phyloP scores from a whole-genome alignment of 2,888 invertebrate genomes.

The Coenonympha glycerion region DNA sequence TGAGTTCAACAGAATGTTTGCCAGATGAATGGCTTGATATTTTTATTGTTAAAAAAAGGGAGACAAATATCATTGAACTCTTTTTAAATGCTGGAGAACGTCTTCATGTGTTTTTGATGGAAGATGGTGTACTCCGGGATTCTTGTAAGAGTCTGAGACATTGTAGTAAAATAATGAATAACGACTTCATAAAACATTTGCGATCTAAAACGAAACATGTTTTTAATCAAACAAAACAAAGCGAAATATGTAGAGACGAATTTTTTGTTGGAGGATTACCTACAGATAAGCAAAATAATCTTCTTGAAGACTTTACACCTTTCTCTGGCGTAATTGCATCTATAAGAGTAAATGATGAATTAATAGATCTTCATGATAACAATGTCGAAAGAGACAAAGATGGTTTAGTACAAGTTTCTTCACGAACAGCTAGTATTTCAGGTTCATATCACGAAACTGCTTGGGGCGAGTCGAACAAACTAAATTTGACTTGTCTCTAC shows the following conservation, averaged over 20 bases:
- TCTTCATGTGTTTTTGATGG: conserved; percentile 47
- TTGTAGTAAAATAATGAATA: conserved; percentile 4
- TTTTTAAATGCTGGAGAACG: conserved; percentile 55
- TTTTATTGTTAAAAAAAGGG: conserved; percentile 46
- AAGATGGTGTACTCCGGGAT: conserved; percentile 26
- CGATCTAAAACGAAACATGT: not conserved
- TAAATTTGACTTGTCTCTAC: conserved; percentile 64
- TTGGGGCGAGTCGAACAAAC: conserved; percentile 54
- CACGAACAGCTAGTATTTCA: conserved; percentile 61
- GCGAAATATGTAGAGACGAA: conserved; percentile 50
- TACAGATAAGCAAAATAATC: conserved; percentile 32
- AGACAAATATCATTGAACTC: conserved; percentile 55
- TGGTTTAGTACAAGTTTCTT: conserved; percentile 52
- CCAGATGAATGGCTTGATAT: conserved; percentile 62
- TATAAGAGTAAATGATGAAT: conserved; percentile 43
- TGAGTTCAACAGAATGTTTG: conserved; percentile 50
- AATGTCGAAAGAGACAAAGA: conserved; percentile 49
- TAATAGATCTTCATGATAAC: conserved; percentile 50
- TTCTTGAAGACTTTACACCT: conserved; percentile 41
- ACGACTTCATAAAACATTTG: not conserved
- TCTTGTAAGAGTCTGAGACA: not conserved
- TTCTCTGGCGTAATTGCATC: conserved; percentile 53
- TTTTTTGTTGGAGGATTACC: conserved; percentile 58
- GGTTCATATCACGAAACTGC: conserved; percentile 58
- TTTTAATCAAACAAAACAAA: conserved; percentile 4